phyloP scores from a whole-genome alignment of 2,113 vertebrate species.

The Butorides virescens region DNA sequence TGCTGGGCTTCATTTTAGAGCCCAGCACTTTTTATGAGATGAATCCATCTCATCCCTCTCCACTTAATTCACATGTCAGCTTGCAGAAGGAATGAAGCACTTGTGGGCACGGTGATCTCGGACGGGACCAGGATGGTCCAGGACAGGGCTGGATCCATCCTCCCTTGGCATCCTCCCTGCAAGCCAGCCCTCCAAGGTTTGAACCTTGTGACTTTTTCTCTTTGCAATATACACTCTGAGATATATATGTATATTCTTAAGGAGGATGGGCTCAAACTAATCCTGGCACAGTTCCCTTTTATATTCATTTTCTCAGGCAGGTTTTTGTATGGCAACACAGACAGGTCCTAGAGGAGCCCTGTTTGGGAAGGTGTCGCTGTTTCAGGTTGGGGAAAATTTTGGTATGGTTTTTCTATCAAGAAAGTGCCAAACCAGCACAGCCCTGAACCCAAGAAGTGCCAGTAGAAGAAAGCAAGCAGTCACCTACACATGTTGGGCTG shows the following conservation, averaged over 20 bases:
- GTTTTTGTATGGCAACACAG: neutral
- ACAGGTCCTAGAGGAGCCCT: accelerated
- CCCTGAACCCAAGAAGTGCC: neutral
- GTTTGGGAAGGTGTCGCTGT: neutral
- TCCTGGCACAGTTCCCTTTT: neutral
- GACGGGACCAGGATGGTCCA: neutral
- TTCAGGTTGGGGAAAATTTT: neutral
- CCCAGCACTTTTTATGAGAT: neutral
- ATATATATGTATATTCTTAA: neutral
- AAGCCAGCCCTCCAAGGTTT: neutral
- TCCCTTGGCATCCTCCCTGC: neutral
- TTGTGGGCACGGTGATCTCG: neutral
- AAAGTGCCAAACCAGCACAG: neutral
- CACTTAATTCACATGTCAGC: neutral
- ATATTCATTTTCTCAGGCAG: neutral
- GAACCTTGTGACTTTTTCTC: neutral
- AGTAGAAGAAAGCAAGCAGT: neutral
- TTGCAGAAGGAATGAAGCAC: neutral
- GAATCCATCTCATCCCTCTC: neutral
- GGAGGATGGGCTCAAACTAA: neutral
- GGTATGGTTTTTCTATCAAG: neutral
- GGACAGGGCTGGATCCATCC: neutral
- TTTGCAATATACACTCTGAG: neutral
- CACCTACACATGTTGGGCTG: neutral
- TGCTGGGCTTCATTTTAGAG: neutral